Evolutionary conservation across 2,888 invertebrate species (phyloP), one percentile per base, ranked within the genome.

Genomic region (Hyalella azteca): DNA sequence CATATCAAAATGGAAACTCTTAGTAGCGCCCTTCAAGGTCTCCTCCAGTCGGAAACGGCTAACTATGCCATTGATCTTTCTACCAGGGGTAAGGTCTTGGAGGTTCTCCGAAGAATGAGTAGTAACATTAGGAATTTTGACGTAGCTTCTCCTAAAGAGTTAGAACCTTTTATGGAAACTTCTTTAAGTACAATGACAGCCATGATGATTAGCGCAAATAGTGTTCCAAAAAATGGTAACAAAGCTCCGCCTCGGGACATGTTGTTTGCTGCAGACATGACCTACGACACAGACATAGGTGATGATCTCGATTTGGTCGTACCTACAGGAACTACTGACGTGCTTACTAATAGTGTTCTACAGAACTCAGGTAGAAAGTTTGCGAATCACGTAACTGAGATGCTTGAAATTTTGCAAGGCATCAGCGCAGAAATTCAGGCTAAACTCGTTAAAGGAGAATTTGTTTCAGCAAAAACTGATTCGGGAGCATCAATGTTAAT

Each of bases 371-470:
- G 22, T 73, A 22, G n/a, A 41, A 77, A 66, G 73, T 79, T 80
- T 49, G 78, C 60, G 32, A 15, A 19, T 22, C 60, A 80, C 45
- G 79, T 82, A 19, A 39, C 66, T 32, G 26, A 79, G 26, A 76
- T 82, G 78, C 39, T 82, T 7, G 40, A 59, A 11, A 26, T 81
- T 15, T 36, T 82, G 19, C 79, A 81, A 13, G 75, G 48, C 11
- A 77, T 82, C 5, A 73, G 73, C 36, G 36, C n/a, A 41, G 39
- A 66, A 45, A 60, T 81, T 11, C 41, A 78, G 48, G 49, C 50
- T 1, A 79, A 77, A 22, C 29, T 39, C n/a, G 81, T 81, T 32
- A 40, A 45, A 48, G 83, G 83, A 15, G 83, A 83, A 73, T 15
- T 15, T 3, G 41, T 81, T 5, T 45, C 26, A 15, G 66, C 76